Conservation (phyloP, 92 coral and sea anemone genomes). For the Phenganax marumi region DNA sequence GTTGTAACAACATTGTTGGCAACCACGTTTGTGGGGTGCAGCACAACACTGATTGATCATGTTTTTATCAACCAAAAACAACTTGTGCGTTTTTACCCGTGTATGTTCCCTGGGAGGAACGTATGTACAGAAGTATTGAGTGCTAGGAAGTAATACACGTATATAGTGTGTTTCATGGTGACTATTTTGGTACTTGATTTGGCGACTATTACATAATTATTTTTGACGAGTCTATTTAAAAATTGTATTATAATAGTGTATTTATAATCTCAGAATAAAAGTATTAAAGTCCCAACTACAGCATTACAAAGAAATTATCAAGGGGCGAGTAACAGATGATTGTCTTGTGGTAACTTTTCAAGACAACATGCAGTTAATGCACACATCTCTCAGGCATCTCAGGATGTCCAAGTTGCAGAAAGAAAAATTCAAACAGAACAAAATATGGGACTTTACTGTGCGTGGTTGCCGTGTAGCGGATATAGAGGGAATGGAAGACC, state of each 20-base stretch:
- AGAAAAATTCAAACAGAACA: slow-evolving; percentile 41
- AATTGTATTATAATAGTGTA: not conserved
- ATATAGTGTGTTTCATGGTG: too few relatives aligned
- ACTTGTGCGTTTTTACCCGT: too few relatives aligned
- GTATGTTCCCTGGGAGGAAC: too few relatives aligned
- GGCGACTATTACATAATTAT: not conserved
- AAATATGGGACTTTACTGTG: too few relatives aligned
- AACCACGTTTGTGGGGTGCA: too few relatives aligned
- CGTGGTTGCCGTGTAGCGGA: slow-evolving; percentile 57
- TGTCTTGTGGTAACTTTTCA: slow-evolving; percentile 51
- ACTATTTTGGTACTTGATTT: not conserved
- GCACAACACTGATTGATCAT: too few relatives aligned
- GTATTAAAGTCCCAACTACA: slow-evolving; percentile 40
- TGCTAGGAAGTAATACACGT: too few relatives aligned
- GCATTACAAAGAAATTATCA: slow-evolving; percentile 47
- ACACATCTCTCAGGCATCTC: slow-evolving; percentile 57
- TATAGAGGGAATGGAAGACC: slow-evolving; percentile 36
- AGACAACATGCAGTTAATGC: slow-evolving; percentile 53
- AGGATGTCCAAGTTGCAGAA: slow-evolving; percentile 53
- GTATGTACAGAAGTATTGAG: too few relatives aligned
- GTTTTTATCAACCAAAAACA: too few relatives aligned
- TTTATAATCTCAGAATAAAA: slow-evolving; percentile 34
- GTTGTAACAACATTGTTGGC: too few relatives aligned
- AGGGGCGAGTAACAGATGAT: not conserved
- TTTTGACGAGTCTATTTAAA: not conserved